These are phyloP conservation scores for Arion vulgaris DNA, from an alignment of 1,140 invertebrate species.

Conservation along the genomic window DNA sequence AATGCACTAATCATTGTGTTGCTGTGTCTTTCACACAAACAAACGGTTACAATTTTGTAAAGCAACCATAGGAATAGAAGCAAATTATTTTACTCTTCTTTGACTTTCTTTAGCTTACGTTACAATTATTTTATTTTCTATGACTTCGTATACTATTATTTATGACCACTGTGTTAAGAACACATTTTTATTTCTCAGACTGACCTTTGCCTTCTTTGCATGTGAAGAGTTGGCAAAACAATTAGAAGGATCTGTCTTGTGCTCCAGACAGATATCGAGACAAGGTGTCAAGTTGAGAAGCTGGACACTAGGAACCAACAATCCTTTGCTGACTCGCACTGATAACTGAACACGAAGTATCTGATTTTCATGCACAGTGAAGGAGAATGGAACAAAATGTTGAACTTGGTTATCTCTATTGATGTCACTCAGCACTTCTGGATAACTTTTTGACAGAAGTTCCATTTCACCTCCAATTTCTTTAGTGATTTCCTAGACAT, in stretches of 20 bases:
- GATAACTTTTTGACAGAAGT: background rate
- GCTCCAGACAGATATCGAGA: constrained; percentile 65
- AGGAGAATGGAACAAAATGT: constrained; percentile 58
- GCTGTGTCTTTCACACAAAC: too few relatives aligned
- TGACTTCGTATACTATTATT: too few relatives aligned
- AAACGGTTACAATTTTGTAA: too few relatives aligned
- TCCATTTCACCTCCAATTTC: constrained; percentile 12
- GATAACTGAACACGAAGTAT: constrained; percentile 57
- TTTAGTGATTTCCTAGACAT: constrained; percentile 15
- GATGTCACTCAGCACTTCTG: constrained; percentile 10
- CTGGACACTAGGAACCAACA: constrained; percentile 59
- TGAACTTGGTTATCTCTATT: constrained; percentile 48
- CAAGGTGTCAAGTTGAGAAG: constrained; percentile 60
- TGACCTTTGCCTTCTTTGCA: background rate
- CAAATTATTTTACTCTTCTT: too few relatives aligned
- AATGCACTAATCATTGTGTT: too few relatives aligned
- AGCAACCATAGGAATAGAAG: too few relatives aligned
- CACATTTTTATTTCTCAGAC: background rate
- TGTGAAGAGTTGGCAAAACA: constrained; percentile 49
- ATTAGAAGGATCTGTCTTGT: constrained; percentile 50
- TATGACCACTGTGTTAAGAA: too few relatives aligned
- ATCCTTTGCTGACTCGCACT: constrained; percentile 44
- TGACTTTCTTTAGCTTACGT: too few relatives aligned
- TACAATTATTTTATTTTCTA: too few relatives aligned
- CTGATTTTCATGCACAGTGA: constrained; percentile 44